Evolutionary conservation across 2,113 vertebrate genomes (phyloP).

Genomic region (Eolophus roseicapilla): DNA sequence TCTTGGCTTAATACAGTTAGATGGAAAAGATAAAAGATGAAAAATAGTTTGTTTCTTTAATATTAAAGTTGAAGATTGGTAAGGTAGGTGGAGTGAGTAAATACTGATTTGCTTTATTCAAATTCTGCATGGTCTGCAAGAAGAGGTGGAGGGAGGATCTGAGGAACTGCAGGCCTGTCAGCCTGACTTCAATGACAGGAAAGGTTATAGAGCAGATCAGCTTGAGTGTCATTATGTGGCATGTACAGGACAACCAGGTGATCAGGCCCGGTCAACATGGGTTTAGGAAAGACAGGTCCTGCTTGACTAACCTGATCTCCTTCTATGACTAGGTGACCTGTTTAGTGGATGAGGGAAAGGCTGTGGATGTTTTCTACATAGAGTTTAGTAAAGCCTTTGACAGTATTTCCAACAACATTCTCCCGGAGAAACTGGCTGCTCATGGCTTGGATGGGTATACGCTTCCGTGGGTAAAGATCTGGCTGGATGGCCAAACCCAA

Average conservation of each 20-base stretch:
- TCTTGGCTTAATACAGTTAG: neutral
- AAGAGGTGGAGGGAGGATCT: neutral
- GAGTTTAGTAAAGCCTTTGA: neutral
- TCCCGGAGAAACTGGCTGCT: neutral
- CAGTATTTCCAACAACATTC: neutral
- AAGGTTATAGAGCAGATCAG: neutral
- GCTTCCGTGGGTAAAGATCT: neutral
- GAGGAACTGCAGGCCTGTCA: neutral
- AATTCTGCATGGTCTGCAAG: neutral
- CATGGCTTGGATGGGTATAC: neutral
- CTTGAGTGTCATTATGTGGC: neutral
- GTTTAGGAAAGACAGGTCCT: neutral
- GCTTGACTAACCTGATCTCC: neutral
- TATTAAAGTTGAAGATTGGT: neutral
- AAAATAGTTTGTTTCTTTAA: neutral
- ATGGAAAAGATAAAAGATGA: neutral
- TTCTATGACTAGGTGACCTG: neutral
- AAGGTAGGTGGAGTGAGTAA: neutral
- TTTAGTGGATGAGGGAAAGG: neutral
- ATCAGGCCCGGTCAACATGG: neutral
- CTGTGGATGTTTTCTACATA: neutral
- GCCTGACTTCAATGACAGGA: neutral
- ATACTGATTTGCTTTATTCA: neutral
- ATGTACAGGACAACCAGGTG: neutral
- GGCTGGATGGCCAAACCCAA: neutral